Percentiles rank a stretch among this genome's conserved stretches.
These are phyloP conservation scores for Agrochola circellaris DNA, from an alignment of 2,888 invertebrate species.

Conservation along the genomic window DNA sequence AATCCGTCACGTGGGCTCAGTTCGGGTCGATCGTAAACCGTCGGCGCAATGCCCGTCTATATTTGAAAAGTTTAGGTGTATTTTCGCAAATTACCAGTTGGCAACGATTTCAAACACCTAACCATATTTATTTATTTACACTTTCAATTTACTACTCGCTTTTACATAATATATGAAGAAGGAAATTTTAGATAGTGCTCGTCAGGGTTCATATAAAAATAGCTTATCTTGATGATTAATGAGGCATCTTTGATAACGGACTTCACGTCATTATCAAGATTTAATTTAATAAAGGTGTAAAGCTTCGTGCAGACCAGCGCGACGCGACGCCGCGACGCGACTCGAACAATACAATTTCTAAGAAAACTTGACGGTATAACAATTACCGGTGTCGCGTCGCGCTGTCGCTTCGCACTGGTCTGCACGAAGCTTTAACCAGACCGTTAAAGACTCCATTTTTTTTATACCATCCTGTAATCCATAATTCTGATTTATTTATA, in stretches of 20 bases:
- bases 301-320: too few relatives aligned
- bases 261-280: slow-evolving; percentile 8
- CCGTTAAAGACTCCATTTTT: not conserved
- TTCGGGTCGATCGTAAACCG: not conserved
- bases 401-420: too few relatives aligned
- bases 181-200: not conserved
- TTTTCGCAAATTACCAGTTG: not conserved
- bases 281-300: too few relatives aligned
- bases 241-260: not conserved
- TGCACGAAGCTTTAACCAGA: too few relatives aligned
- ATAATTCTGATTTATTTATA: not conserved
- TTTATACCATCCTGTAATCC: not conserved
- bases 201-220: slow-evolving; percentile 26
- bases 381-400: too few relatives aligned
- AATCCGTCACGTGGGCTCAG: too few relatives aligned
- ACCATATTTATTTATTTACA: slow-evolving; percentile 1
- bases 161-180: not conserved
- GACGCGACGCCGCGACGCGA: too few relatives aligned
- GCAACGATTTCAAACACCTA: slow-evolving; percentile 1
- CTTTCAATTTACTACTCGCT: slow-evolving; percentile 1
- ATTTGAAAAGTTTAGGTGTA: slow-evolving; percentile 5
- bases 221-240: slow-evolving; percentile 41
- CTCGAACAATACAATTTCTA: too few relatives aligned
- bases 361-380: too few relatives aligned
- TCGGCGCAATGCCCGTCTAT: not conserved